Base-by-base conservation (phyloP, 53 echinoderm and acorn worm species). In the Crossaster papposus region DNA sequence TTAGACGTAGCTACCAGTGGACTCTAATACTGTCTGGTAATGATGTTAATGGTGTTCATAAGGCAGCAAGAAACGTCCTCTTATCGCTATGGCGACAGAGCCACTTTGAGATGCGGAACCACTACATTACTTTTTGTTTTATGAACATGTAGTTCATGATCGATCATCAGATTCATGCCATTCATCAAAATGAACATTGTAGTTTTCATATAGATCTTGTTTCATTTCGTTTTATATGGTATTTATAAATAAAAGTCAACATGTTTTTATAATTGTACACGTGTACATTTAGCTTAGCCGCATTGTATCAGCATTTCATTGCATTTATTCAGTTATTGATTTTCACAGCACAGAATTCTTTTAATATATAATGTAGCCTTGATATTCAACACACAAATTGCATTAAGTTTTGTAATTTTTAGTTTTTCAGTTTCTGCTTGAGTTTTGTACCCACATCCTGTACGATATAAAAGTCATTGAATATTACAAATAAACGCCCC, bases 21-120 rank as follows among this genome's bases (percentile, higher is more conserved):
- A 92, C 94, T 98, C 98, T 98, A 98, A 98, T 98, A 98, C 98
- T 98, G 98, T 98, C 98, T 98, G 98, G 98, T 98, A 95, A 98
- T 98, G 98, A 98, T 98, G 98, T 98, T 98, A 89, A 80, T 90
- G 90, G 65, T 81, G 90, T 80, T 64, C 81, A 81, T 62, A 34
- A 15, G 65, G 86, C 85, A 84, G 88, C 77, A 77, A 81, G 77
- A 81, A 73, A 80, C 81, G 90, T 90, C 90, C 82, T 73, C 74
- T 44, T 9, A 52, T 82, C 55, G 83, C 74, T 54, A 83, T 83
- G 83, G 83, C 36, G 51, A 74, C 90, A 70, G 51, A 70, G 81
- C 72, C 81, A 72, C 53, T 62, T 74, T 34, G 53, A 51, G 89
- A 78, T 79, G 79, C 79, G 79, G 53, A 13, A 51, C 65, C 77